These are phyloP conservation scores for Lithobates pipiens DNA, from an alignment of 2,797 vertebrate genomes.

Conservation along the genomic window DNA sequence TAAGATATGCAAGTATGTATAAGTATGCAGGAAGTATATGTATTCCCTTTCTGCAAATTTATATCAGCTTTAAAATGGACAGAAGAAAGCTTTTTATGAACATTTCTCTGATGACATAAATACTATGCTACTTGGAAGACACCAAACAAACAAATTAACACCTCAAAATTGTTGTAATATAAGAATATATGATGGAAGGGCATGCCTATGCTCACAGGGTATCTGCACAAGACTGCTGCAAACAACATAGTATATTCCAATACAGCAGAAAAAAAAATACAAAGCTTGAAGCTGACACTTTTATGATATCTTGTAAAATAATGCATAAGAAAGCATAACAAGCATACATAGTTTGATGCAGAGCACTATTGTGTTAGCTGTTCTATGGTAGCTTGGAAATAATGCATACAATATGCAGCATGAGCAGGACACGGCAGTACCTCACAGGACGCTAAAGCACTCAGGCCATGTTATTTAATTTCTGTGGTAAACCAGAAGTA, in stretches of 20 bases:
- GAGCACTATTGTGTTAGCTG: neutral
- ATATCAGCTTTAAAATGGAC: conserved; percentile 60
- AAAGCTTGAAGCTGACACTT: no score
- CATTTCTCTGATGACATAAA: conserved; percentile 70
- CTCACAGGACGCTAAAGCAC: conserved; percentile 39
- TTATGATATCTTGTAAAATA: neutral
- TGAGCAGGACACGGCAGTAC: neutral
- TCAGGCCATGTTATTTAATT: conserved; percentile 12
- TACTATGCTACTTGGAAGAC: conserved; percentile 26
- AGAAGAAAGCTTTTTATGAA: conserved; percentile 70
- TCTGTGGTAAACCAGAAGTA: conserved; percentile 35
- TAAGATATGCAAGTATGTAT: neutral
- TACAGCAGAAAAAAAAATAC: no score
- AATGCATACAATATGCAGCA: conserved; percentile 25
- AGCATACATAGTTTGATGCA: neutral
- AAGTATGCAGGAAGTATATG: neutral
- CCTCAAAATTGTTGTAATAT: conserved; percentile 76
- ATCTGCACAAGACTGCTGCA: no score
- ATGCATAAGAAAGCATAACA: neutral
- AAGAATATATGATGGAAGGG: conserved; percentile 65
- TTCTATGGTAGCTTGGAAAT: neutral
- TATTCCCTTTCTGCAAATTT: neutral
- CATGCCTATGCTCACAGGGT: no score
- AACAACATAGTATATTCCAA: no score
- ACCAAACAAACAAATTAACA: conserved; percentile 55